Evolutionary conservation across 2,113 vertebrate genomes (phyloP), one percentile per base, ranked within the genome.

Genomic region (Microtus richardsoni): DNA sequence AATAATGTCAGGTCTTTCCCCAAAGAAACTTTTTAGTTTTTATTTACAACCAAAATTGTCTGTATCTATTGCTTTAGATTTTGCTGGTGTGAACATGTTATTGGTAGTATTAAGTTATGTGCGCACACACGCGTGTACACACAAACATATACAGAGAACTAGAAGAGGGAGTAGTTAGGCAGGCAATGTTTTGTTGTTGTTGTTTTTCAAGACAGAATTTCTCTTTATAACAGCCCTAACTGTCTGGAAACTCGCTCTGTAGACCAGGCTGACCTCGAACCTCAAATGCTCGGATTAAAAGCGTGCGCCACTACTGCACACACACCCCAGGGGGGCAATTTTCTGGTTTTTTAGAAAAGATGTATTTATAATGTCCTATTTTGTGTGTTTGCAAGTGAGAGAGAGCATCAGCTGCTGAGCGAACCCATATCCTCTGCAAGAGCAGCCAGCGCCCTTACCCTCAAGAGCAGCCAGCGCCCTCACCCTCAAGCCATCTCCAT

Each of bases 11-110:
- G 44, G 41, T 24, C 77, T 13, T 80, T 11, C 64, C 44, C 26
- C 68, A 88, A 26, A 85, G 44, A 60, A 44, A 75, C 49, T 2
- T 74, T 24, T 93, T 16, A 73, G 2, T 89, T 83, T 93, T 77
- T 41, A 75, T 89, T 84, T 24, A 91, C 49, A 28, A 62, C 26
- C 73, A 22, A 73, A 93, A 44, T 93, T 39, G 60, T 62, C 26
- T 75, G 0, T 80, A 74, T 89, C n/a, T 87, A n/a, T 93, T 91
- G 71, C 70, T 92, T 80, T 93, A 85, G 13, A 14, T 60, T 91
- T 95, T 84, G 6, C 39, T 88, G 68, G 17, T 77, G 0, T 95
- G 70, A 82, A 54, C 13, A 68, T 95, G 70, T 93, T 96, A 1
- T 28, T 86, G 79, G 58, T 93, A 95, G 21, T 54, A 33, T 79